These are phyloP conservation scores for Nomada hirtipes DNA, from an alignment of 2,888 invertebrate species.

Conservation along the genomic window DNA sequence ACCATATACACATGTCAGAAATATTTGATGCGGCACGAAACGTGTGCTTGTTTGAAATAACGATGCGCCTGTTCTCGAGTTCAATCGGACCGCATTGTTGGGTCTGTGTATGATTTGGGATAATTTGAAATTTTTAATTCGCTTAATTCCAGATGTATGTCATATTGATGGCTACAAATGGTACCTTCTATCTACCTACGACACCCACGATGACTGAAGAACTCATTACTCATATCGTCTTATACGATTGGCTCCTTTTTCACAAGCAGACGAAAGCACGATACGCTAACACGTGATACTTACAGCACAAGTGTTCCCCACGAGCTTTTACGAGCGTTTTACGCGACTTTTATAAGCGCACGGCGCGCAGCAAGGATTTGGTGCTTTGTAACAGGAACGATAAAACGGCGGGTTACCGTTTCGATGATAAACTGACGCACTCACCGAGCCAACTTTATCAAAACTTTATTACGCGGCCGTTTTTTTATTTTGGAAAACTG, in stretches of 20 bases:
- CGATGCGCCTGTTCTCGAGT: not conserved
- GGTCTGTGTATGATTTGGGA: no score
- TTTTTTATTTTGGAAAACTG: constrained; percentile 26
- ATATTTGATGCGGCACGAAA: not conserved
- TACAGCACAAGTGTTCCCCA: constrained; percentile 20
- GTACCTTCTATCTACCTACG: no score
- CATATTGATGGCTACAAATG: no score
- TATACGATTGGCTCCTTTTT: not conserved
- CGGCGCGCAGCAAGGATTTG: constrained; percentile 39
- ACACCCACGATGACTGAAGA: no score
- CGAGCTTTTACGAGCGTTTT: constrained; percentile 38
- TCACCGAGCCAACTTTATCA: constrained; percentile 47
- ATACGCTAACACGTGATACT: not conserved
- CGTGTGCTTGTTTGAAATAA: not conserved
- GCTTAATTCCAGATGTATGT: not conserved
- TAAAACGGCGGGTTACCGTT: constrained; percentile 47
- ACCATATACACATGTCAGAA: not conserved
- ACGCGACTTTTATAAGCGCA: constrained; percentile 51
- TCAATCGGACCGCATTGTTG: not conserved
- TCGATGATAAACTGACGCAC: constrained; percentile 46
- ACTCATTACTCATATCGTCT: not conserved
- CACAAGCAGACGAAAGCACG: not conserved
- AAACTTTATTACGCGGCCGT: constrained; percentile 44
- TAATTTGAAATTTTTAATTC: not conserved
- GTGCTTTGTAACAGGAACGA: constrained; percentile 46